phyloP scores from a whole-genome alignment of 2,797 vertebrate species.

The Rhinatrema bivittatum region DNA sequence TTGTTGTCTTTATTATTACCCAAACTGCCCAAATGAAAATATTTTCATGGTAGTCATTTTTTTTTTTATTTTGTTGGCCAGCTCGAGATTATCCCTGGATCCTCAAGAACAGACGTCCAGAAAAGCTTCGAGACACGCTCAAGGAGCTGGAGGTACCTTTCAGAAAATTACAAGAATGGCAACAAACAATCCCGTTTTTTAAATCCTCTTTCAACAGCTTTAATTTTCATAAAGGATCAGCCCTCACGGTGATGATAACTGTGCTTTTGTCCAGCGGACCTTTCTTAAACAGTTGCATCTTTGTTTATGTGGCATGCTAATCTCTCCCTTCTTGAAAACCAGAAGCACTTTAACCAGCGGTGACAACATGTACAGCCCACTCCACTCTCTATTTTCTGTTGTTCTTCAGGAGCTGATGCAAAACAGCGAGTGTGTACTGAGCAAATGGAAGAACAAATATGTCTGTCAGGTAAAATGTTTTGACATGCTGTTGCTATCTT shows the following conservation, averaged over 20 bases:
- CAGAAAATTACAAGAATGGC: constrained; percentile 71
- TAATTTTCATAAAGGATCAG: constrained; percentile 86
- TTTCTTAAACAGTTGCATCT: constrained; percentile 79
- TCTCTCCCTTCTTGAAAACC: constrained; percentile 48
- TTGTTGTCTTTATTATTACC: too few species aligned
- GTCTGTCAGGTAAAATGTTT: constrained; percentile 83
- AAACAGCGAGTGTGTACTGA: constrained; percentile 73
- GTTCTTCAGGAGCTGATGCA: constrained; percentile 82
- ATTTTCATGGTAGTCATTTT: too few species aligned
- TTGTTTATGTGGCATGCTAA: constrained; percentile 73
- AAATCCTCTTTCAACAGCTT: constrained; percentile 79
- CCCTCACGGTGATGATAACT: constrained; percentile 58
- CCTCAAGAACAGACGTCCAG: constrained; percentile 78
- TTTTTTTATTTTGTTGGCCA: constrained; percentile 47
- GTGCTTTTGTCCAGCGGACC: constrained; percentile 56
- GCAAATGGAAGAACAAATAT: constrained; percentile 87
- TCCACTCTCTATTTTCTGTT: constrained; percentile 55
- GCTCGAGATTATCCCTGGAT: constrained; percentile 84
- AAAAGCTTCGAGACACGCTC: constrained; percentile 83
- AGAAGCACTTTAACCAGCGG: constrained; percentile 60
- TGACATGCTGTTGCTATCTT: constrained; percentile 38
- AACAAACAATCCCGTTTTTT: constrained; percentile 73
- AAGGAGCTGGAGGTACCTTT: constrained; percentile 89
- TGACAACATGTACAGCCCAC: constrained; percentile 31
- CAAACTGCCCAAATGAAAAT: too few species aligned